Evolutionary conservation across 2,888 invertebrate species (phyloP).

Genomic region (Hecatera dysodea): DNA sequence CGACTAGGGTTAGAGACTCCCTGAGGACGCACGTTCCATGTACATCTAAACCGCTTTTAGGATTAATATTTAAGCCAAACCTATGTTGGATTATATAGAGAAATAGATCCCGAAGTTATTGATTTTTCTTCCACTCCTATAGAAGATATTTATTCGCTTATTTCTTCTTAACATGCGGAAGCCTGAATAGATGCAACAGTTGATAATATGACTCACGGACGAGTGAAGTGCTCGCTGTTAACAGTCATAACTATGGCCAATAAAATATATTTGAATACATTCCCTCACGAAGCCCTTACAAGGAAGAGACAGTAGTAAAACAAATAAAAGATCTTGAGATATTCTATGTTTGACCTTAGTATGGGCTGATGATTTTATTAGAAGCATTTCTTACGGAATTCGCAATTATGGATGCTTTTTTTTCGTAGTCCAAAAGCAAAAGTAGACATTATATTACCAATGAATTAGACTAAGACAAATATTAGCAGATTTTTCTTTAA

Average conservation of each 20-base stretch:
- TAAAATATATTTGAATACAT: slow-evolving; percentile 54
- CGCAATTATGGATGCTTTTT: not conserved
- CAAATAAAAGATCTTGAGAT: slow-evolving; percentile 25
- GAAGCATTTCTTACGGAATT: slow-evolving; percentile 15
- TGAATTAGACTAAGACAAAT: too few relatives aligned
- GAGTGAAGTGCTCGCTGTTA: slow-evolving; percentile 27
- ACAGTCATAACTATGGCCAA: slow-evolving; percentile 41
- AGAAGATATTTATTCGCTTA: slow-evolving; percentile 1
- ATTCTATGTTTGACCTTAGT: slow-evolving; percentile 27
- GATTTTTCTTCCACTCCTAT: slow-evolving; percentile 15
- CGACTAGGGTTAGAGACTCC: slow-evolving; percentile 32
- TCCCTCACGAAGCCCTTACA: slow-evolving; percentile 35
- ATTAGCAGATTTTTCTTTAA: not conserved
- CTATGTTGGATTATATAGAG: slow-evolving; percentile 9
- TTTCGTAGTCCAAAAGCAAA: not conserved
- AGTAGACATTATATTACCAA: not conserved
- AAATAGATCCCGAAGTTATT: slow-evolving; percentile 26
- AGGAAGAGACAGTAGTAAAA: slow-evolving; percentile 37
- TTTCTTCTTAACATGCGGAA: slow-evolving; percentile 13
- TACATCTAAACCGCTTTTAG: slow-evolving; percentile 37
- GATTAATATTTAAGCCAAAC: slow-evolving; percentile 35
- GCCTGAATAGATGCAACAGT: slow-evolving; percentile 55
- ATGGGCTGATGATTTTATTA: slow-evolving; percentile 28
- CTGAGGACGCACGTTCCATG: slow-evolving; percentile 28
- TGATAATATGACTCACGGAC: slow-evolving; percentile 38